Percentiles rank a stretch among this genome's conserved stretches.
Conservation (phyloP, 1,140 invertebrate species). For the Micrasema longulum region DNA sequence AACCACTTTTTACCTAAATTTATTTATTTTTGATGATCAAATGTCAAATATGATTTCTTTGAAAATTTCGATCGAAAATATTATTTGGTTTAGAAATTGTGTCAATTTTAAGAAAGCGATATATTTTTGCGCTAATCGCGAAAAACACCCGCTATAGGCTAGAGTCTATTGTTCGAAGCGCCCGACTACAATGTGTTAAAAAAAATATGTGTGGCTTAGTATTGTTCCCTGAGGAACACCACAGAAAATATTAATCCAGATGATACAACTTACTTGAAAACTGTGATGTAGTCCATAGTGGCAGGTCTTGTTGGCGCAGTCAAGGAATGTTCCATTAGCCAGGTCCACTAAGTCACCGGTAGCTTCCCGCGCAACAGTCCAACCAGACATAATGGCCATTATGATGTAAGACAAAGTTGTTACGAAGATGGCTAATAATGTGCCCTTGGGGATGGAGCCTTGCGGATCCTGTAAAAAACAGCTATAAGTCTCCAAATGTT, state of each 20-base stretch:
- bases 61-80: too few relatives aligned
- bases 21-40: too few relatives aligned
- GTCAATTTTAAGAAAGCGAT: too few relatives aligned
- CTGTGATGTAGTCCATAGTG: constrained; percentile 85
- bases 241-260: constrained; percentile 49
- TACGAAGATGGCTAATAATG: constrained; percentile 86
- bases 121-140: too few relatives aligned
- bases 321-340: constrained; percentile 63
- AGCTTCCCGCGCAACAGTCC: constrained; percentile 80
- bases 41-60: too few relatives aligned
- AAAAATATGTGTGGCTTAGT: too few relatives aligned
- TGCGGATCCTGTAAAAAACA: constrained; percentile 84
- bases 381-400: constrained; percentile 84
- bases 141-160: too few relatives aligned
- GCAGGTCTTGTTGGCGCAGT: constrained; percentile 69
- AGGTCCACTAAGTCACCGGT: constrained; percentile 74
- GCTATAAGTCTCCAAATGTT: background rate
- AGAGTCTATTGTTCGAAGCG: too few relatives aligned
- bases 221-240: too few relatives aligned
- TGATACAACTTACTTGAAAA: constrained; percentile 75
- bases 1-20: too few relatives aligned
- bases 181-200: too few relatives aligned
- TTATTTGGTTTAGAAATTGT: too few relatives aligned
- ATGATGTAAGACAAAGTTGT: constrained; percentile 87
- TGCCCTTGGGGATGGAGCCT: constrained; percentile 91